Base-by-base conservation (phyloP, 2,113 vertebrate species). In the Hoplias malabaricus region DNA sequence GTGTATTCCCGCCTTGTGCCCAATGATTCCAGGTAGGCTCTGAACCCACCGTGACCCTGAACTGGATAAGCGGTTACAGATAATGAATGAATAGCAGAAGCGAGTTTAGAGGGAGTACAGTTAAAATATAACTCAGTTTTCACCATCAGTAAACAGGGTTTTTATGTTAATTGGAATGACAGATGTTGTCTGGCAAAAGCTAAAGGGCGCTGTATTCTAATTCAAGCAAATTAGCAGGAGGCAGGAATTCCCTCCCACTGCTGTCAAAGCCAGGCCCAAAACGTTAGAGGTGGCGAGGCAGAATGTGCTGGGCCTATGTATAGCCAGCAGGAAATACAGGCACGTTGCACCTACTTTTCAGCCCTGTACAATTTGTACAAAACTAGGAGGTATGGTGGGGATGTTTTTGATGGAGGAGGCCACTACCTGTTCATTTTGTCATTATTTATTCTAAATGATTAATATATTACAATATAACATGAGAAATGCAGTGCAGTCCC, bases 221-320 rank as follows among this genome's bases (percentile, higher is more conserved):
- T n/a, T 10, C 36, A 54, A 54, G 77, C 59, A 40, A 65, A 72
- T 65, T 10, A 29, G n/a, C 21, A 40, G 43, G 13, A 48, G 31
- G 67, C 1, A 33, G 67, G 16, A 2, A 66, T 53, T 19, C 31
- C 40, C 40, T 38, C 69, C 5, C 33, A 34, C 16, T 21, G 53
- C 77, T 73, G 27, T 54, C 16, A 67, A 43, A 36, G 36, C n/a
- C 63, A 23, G 31, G 38, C 36, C 50, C 65, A 19, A 23, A 72
- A 21, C 34, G 34, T 21, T 9, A 40, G 29, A 4, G 25, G 67
- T 11, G 68, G 71, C 9, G 19, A 40, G 36, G 10, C 40, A 36
- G 13, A 54, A n/a, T n/a, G n/a, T n/a, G n/a, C n/a, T n/a, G 34
- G 33, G 46, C 10, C 16, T n/a, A 31, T 31, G 29, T 13, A 5